These are phyloP conservation scores for Drosophila santomea DNA, from an alignment of 1,140 invertebrate genomes.

Conservation along the genomic window DNA sequence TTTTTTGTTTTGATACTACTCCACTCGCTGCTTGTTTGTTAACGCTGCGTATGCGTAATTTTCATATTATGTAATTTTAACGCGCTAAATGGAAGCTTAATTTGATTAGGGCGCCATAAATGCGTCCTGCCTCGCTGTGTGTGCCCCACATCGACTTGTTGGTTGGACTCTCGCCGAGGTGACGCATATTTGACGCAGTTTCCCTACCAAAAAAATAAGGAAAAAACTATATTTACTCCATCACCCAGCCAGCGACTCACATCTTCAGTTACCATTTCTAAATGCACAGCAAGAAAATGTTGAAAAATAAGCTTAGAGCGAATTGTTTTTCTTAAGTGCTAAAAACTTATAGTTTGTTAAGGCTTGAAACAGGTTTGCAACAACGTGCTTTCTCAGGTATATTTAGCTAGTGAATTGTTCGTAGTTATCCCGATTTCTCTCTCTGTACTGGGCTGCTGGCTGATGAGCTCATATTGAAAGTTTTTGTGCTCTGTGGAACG, in stretches of 20 bases:
- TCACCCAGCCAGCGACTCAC: conserved; percentile 8
- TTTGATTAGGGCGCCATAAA: conserved; percentile 78
- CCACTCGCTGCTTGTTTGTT: conserved; percentile 41
- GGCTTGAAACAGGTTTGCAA: too few relatives aligned
- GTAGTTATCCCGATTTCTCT: not conserved
- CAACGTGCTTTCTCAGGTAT: too few relatives aligned
- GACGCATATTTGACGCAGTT: conserved; percentile 67
- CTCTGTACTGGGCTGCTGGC: conserved; percentile 25
- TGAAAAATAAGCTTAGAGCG: too few relatives aligned
- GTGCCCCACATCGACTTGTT: conserved; percentile 42
- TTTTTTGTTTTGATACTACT: conserved; percentile 55
- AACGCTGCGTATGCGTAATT: conserved; percentile 77
- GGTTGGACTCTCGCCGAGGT: conserved; percentile 36
- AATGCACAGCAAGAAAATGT: conserved; percentile 9
- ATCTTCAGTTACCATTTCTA: conserved; percentile 16
- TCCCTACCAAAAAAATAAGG: conserved; percentile 22
- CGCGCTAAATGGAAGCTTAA: conserved; percentile 76
- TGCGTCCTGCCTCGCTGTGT: conserved; percentile 43
- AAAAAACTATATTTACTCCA: conserved; percentile 36
- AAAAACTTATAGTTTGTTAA: too few relatives aligned
- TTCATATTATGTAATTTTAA: conserved; percentile 77
- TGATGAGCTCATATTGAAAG: conserved; percentile 81
- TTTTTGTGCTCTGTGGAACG: conserved; percentile 64
- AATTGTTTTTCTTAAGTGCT: too few relatives aligned
- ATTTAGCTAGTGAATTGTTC: not conserved